Percentiles rank a stretch among this genome's conserved stretches.
These are phyloP conservation scores for Rhodinocichla rosea DNA, from an alignment of 2,113 vertebrate genomes.

Conservation along the genomic window DNA sequence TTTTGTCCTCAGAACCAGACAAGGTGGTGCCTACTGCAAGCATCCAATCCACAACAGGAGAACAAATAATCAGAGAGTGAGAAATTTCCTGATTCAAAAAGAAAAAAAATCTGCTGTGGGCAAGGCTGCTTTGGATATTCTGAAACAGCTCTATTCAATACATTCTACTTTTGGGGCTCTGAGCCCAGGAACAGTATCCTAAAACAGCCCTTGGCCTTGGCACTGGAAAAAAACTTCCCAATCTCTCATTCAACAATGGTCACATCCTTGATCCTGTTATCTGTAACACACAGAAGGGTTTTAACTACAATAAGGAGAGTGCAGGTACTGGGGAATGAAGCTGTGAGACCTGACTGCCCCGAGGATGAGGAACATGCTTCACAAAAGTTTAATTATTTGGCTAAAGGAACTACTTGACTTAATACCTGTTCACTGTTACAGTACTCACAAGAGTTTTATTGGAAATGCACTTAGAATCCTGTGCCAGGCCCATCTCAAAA, in stretches of 20 bases:
- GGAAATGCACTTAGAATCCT: background rate
- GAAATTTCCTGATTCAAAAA: constrained; percentile 17
- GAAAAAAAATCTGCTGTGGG: background rate
- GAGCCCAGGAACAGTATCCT: constrained; percentile 10
- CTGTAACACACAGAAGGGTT: constrained; percentile 13
- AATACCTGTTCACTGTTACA: background rate
- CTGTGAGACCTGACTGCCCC: background rate
- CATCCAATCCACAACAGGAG: background rate
- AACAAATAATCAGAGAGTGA: constrained; percentile 17
- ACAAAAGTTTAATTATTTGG: background rate
- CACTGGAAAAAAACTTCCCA: constrained; percentile 25
- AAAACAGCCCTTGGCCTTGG: background rate
- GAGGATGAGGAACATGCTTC: background rate
- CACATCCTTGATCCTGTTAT: constrained; percentile 29
- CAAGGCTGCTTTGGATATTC: background rate
- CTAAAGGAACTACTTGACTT: background rate
- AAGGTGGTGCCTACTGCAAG: background rate
- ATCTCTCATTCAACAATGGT: background rate
- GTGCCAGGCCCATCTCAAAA: background rate
- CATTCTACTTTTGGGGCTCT: background rate
- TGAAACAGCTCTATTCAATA: background rate
- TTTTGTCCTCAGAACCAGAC: constrained; percentile 10
- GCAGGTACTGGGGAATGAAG: background rate
- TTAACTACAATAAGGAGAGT: background rate
- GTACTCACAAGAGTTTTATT: background rate